Conservation (phyloP, 2,797 vertebrate genomes). For the Acanthornis magna region DNA sequence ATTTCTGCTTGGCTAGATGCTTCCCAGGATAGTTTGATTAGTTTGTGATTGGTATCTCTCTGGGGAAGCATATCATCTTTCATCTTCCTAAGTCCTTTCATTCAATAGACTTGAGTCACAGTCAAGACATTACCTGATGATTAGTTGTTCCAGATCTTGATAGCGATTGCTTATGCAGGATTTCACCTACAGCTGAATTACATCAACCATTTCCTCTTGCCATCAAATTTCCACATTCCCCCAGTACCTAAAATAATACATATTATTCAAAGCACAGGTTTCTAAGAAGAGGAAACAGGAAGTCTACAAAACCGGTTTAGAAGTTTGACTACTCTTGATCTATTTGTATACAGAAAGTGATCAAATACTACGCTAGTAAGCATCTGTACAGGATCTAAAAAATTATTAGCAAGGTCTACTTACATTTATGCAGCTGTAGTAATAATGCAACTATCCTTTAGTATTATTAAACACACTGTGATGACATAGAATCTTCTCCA, state of each 20-base stretch:
- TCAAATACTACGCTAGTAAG: neutral
- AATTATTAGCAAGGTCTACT: neutral
- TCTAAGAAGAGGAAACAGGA: neutral
- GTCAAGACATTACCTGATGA: slow-evolving; percentile 30
- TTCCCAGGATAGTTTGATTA: slow-evolving; percentile 19
- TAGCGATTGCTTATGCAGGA: neutral
- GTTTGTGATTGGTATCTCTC: slow-evolving; percentile 25
- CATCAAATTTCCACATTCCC: neutral
- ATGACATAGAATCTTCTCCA: neutral
- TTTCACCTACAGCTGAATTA: slow-evolving; percentile 9
- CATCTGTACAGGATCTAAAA: neutral
- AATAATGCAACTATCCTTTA: neutral
- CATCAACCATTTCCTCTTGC: neutral
- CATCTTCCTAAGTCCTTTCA: slow-evolving; percentile 12
- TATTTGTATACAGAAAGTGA: neutral
- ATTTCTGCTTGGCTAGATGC: slow-evolving; percentile 36
- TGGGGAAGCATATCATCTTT: slow-evolving; percentile 6
- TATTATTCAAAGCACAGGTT: neutral
- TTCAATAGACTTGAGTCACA: neutral
- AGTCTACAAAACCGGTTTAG: neutral
- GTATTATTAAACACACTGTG: neutral
- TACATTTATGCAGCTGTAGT: neutral
- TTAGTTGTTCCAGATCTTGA: slow-evolving; percentile 2
- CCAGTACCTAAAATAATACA: neutral
- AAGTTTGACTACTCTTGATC: neutral